Evolutionary conservation across 2,888 invertebrate species (phyloP), one percentile per base, ranked within the genome.

Genomic region (Antheraea assamensis): DNA sequence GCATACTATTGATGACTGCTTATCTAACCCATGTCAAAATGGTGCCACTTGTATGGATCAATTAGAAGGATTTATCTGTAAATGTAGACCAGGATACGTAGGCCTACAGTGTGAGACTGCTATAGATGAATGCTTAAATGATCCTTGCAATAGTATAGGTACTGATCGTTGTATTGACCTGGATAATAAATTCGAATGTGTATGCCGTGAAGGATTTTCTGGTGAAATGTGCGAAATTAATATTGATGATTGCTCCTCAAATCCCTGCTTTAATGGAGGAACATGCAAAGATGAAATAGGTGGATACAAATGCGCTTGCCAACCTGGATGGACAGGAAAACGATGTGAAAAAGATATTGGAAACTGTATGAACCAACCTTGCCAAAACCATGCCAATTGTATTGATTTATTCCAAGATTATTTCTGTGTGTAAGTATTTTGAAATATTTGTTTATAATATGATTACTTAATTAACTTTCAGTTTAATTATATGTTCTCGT

Each of bases 21-120:
- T 97, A 31, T 97, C 97, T 0, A 95, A 96, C 77, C 98, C 99
- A 0, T 99, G 99, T 88, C 97, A 98, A 84, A 98, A 99, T 85
- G 98, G 98, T 35, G 99, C 98, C 3, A 96, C 97, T 0, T 99
- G 99, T 85, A 88, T 97, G 1, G 98, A 99, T 85, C 97, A 97
- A 85, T 95, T 98, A 30, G 98, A 98, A 85, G 98, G 98, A 35
- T 99, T 99, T 87, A 94, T 96, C 52, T 99, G 99, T 90, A 98
- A 97, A 88, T 99, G 99, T 86, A 96, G 98, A 75, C 98, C 98
- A 21, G 99, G 99, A 52, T 99, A 96, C 86, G 97, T 98, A 58
- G 98, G 98, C 0, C 92, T 98, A n/a, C 98, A 98, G 85, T 98
- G 99, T 86, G 98, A 99, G 91, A 98, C 98, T 21, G 98, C 97